These are phyloP conservation scores for Sitta carolinensis DNA, from an alignment of 2,797 vertebrate species.

Conservation along the genomic window DNA sequence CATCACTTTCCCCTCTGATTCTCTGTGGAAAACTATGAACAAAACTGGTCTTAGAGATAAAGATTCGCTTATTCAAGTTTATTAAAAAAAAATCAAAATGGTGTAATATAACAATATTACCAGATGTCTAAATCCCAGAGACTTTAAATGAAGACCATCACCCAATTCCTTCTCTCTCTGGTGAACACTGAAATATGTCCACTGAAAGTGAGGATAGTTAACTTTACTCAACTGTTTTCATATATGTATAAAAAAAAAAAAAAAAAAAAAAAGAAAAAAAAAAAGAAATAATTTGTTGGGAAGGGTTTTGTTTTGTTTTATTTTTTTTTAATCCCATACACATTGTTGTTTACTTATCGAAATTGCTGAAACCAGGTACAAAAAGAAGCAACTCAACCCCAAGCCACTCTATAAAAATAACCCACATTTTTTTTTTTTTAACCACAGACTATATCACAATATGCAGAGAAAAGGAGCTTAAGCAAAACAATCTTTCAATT, in stretches of 20 bases:
- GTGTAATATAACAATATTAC: background rate
- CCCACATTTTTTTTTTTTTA: background rate
- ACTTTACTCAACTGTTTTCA: background rate
- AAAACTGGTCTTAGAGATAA: background rate
- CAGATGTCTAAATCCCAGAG: background rate
- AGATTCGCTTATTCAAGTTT: background rate
- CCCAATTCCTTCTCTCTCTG: background rate
- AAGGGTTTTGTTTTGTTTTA: rapidly evolving
- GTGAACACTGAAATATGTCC: background rate
- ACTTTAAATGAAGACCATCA: background rate
- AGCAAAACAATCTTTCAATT: background rate
- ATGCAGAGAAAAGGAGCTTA: background rate
- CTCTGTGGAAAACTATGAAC: background rate
- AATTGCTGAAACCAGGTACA: background rate
- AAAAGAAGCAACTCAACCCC: background rate
- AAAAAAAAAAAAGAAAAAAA: too few species aligned
- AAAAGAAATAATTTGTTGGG: background rate
- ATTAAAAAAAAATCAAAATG: background rate
- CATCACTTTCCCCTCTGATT: background rate
- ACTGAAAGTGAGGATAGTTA: background rate
- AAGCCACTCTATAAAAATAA: rapidly evolving
- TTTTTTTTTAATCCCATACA: background rate
- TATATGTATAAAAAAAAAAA: background rate
- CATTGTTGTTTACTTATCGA: background rate
- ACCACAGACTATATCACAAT: background rate